Conservation (phyloP, 2,797 vertebrate genomes). For the Prionace glauca region DNA sequence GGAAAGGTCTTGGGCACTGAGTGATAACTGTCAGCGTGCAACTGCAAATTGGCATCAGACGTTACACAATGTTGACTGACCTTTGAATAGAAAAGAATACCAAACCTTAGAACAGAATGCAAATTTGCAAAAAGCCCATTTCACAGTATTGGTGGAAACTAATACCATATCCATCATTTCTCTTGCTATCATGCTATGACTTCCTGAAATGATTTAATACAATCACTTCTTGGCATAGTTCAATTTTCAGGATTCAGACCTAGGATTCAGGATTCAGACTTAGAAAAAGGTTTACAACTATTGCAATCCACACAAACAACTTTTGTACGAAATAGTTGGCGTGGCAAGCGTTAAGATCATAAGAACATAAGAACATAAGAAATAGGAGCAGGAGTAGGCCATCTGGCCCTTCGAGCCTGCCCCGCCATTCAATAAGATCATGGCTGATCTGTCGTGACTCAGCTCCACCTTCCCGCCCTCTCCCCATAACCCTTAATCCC, state of each 20-base stretch:
- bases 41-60: not conserved
- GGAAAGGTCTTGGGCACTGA: not conserved
- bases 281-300: not conserved
- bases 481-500: too few relatives aligned
- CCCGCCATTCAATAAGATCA: too few relatives aligned
- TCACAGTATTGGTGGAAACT: not conserved
- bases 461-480: too few relatives aligned
- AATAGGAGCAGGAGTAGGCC: too few relatives aligned
- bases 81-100: not conserved
- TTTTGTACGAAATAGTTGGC: not conserved
- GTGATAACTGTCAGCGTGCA: not conserved
- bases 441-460: too few relatives aligned
- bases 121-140: not conserved
- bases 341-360: too few relatives aligned
- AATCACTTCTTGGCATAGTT: not conserved
- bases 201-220: not conserved
- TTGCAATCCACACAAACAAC: not conserved
- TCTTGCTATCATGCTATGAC: not conserved
- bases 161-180: not conserved
- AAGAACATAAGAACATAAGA: too few relatives aligned
- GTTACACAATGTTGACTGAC: not conserved
- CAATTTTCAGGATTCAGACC: not conserved
- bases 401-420: too few relatives aligned
- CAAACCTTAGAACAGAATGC: not conserved
- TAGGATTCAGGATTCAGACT: not conserved